phyloP scores from a whole-genome alignment of 1,140 invertebrate genomes.

The Akabosia matsudoensis region DNA sequence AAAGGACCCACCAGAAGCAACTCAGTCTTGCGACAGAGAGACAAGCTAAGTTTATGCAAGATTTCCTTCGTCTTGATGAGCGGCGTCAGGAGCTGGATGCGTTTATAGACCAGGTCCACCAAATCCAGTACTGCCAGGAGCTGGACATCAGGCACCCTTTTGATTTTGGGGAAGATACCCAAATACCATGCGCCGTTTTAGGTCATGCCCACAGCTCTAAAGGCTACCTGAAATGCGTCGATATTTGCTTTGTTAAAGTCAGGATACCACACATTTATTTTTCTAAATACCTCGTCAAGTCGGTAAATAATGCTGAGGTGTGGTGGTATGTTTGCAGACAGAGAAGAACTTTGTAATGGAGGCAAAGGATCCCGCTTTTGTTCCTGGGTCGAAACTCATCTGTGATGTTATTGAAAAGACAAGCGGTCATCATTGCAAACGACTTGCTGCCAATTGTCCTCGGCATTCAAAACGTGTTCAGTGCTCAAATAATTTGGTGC shows the following conservation, averaged over 20 bases:
- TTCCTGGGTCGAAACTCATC: constrained; percentile 76
- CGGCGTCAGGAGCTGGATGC: constrained; percentile 62
- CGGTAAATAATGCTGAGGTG: too few species aligned
- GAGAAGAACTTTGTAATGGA: constrained; percentile 96
- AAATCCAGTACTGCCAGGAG: too few species aligned
- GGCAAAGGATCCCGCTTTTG: constrained; percentile 56
- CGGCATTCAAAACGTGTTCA: constrained; percentile 68
- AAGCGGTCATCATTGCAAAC: constrained; percentile 90
- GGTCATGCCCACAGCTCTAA: constrained; percentile 85
- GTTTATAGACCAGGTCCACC: background rate
- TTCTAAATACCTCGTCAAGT: too few species aligned
- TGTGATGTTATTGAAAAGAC: constrained; percentile 92
- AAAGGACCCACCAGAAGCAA: constrained; percentile 76
- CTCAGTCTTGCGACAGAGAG: constrained; percentile 72
- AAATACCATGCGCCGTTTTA: constrained; percentile 86
- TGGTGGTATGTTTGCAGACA: too few species aligned
- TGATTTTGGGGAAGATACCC: background rate
- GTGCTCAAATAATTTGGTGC: background rate
- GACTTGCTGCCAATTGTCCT: constrained; percentile 89
- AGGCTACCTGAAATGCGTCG: constrained; percentile 88
- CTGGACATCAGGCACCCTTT: too few species aligned
- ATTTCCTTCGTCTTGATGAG: constrained; percentile 60
- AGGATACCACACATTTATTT: constrained; percentile 6
- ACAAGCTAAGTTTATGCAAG: background rate
- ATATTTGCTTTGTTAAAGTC: constrained; percentile 90